These are phyloP conservation scores for Cephus runcator DNA, from an alignment of 2,888 invertebrate species.

Conservation along the genomic window DNA sequence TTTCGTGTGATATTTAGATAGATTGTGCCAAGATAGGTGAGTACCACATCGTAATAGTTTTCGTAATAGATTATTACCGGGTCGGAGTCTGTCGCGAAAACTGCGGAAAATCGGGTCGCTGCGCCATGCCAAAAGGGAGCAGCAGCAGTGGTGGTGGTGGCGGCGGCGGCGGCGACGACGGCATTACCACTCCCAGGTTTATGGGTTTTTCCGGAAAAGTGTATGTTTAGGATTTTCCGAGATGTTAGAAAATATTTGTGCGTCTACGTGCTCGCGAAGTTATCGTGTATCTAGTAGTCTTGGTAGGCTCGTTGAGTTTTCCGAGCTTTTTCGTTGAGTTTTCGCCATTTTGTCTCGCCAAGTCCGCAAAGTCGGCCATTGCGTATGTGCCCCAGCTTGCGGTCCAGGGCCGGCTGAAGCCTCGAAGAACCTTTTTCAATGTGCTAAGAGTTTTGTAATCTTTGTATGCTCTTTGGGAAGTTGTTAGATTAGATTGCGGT, in stretches of 20 bases:
- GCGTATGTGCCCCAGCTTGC: constrained; percentile 27
- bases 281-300: background rate
- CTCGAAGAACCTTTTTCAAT: no score
- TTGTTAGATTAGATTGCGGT: no score
- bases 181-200: background rate
- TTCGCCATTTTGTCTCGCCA: constrained; percentile 62
- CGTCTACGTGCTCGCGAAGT: constrained; percentile 5
- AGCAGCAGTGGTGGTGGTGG: constrained; percentile 6
- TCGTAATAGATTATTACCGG: constrained; percentile 3
- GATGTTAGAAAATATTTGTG: background rate
- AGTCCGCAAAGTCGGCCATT: constrained; percentile 61
- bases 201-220: constrained; percentile 2
- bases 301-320: constrained; percentile 7
- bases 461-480: no score
- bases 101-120: constrained; percentile 42
- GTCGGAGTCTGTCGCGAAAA: constrained; percentile 13
- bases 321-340: constrained; percentile 42
- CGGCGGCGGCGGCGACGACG: background rate
- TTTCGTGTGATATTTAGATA: constrained; percentile 62
- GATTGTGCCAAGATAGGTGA: constrained; percentile 63
- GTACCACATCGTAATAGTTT: constrained; percentile 30
- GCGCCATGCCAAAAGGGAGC: background rate
- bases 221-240: background rate
- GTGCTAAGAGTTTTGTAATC: no score
- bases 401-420: constrained; percentile 34